Base-by-base conservation (phyloP, 2,113 vertebrate species). In the Castor canadensis region DNA sequence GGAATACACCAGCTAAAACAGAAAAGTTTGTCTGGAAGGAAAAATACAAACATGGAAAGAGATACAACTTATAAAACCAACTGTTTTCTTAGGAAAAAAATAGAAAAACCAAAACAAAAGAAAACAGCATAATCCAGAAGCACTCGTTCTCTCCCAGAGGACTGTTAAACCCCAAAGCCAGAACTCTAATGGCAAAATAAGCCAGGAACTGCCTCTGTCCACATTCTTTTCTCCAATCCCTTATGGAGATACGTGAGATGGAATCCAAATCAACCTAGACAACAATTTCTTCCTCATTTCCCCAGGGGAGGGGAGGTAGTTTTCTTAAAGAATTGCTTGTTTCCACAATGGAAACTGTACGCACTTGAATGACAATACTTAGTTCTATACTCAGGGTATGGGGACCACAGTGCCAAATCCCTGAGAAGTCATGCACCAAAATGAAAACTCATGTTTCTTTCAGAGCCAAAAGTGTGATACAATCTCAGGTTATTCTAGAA, bases 211-310 rank as follows among this genome's bases (percentile, higher is more conserved):
- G 64, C 64, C 32, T 92, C 47, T 0, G 35, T 24, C 45, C 72
- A 66, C 75, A 49, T 28, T 62, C 64, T 83, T 66, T 69, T 24
- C 79, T 58, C 28, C 38, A 83, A 11, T 64, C 54, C 89, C 85
- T 94, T 89, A 32, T n/a, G 54, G 89, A 95, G 89, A 58, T 32
- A 12, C 38, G 62, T 24, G 92, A 88, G 40, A 60, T 6, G 45
- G 92, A 92, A 86, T 72, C 95, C 95, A 90, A 72, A 95, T 8
- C 40, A 43, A 66, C n/a, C 76, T 91, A 73, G 43, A 77, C 75
- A 93, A 47, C 82, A 20, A 75, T 94, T 93, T 89, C 83, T 93
- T 79, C 75, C 73, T 86, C 91, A 93, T 94, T 96, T 95, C 92
- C 90, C 87, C 40, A 19, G 72, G 30, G 84, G 22, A 49, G 49